A percentile compares a stretch with the other conserved stretches of the same genome.
Conservation (phyloP, 2,888 invertebrate genomes). For the Drosophila engyochracea region DNA sequence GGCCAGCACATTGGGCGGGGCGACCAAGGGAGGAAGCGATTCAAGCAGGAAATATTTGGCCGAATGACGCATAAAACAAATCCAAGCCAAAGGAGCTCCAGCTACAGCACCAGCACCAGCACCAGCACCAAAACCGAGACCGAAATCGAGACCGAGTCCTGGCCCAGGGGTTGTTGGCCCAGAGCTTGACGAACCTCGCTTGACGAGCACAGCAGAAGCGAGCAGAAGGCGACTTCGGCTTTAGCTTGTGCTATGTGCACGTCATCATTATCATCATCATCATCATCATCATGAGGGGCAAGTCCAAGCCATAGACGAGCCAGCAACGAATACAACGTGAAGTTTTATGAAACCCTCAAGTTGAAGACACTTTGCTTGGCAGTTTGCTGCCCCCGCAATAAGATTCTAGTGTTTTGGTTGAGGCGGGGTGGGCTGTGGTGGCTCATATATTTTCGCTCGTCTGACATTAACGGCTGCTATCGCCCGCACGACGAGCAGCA, state of each 20-base stretch:
- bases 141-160: conserved; percentile 8
- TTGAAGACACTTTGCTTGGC: conserved; percentile 59
- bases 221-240: conserved; percentile 21
- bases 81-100: conserved; percentile 52
- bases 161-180: conserved; percentile 59
- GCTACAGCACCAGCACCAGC: not conserved
- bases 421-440: conserved; percentile 17
- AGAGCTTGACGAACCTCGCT: conserved; percentile 65
- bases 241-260: conserved; percentile 26
- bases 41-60: conserved; percentile 70
- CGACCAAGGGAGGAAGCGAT: conserved; percentile 1
- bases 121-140: conserved; percentile 5
- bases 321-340: conserved; percentile 58
- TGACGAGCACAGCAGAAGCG: conserved; percentile 46
- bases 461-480: conserved; percentile 86
- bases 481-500: conserved; percentile 72
- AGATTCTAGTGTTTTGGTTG: not conserved
- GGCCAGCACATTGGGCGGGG: conserved; percentile 44
- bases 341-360: conserved; percentile 66
- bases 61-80: conserved; percentile 77
- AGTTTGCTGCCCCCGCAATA: conserved; percentile 10
- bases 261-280: conserved; percentile 48
- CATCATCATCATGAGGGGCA: conserved; percentile 14
- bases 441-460: conserved; percentile 85
- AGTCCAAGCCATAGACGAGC: conserved; percentile 35